Evolutionary conservation across 2,113 vertebrate genomes (phyloP).

Genomic region (Coregonus clupeaformis): DNA sequence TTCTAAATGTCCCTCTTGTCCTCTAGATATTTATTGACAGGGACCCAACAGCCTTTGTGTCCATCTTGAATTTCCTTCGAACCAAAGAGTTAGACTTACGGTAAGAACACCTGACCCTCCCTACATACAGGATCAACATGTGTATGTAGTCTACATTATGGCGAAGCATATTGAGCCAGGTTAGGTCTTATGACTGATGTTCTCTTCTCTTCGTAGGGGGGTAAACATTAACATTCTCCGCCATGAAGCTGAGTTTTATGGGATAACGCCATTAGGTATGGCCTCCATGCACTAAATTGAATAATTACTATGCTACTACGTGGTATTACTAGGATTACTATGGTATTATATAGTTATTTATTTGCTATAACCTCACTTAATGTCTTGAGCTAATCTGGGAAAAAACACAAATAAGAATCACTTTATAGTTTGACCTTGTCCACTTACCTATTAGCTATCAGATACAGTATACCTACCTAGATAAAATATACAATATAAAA

Average conservation of each 20-base stretch:
- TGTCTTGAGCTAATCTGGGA: too few relatives aligned
- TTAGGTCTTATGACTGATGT: constrained; percentile 1
- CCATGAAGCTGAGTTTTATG: constrained; percentile 98
- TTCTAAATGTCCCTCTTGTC: not conserved
- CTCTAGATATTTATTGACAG: constrained; percentile 98
- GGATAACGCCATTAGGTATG: constrained; percentile 95
- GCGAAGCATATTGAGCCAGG: not conserved
- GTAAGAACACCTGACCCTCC: constrained; percentile 66
- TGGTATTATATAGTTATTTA: too few relatives aligned
- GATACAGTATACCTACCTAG: not conserved
- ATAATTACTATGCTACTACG: too few relatives aligned
- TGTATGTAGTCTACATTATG: too few relatives aligned
- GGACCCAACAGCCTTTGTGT: constrained; percentile 96
- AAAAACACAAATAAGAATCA: too few relatives aligned
- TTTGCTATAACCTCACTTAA: too few relatives aligned
- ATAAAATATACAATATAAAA: not conserved
- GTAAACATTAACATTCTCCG: constrained; percentile 93
- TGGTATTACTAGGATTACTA: too few relatives aligned
- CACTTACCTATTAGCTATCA: too few relatives aligned
- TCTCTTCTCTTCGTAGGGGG: constrained; percentile 74
- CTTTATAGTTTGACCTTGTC: too few relatives aligned
- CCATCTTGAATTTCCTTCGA: constrained; percentile 98
- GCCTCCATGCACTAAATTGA: not conserved
- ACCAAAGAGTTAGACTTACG: constrained; percentile 96
- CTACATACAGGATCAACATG: not conserved